Conservation (phyloP, 1,140 invertebrate genomes). For the Pollicipes pollicipes region DNA sequence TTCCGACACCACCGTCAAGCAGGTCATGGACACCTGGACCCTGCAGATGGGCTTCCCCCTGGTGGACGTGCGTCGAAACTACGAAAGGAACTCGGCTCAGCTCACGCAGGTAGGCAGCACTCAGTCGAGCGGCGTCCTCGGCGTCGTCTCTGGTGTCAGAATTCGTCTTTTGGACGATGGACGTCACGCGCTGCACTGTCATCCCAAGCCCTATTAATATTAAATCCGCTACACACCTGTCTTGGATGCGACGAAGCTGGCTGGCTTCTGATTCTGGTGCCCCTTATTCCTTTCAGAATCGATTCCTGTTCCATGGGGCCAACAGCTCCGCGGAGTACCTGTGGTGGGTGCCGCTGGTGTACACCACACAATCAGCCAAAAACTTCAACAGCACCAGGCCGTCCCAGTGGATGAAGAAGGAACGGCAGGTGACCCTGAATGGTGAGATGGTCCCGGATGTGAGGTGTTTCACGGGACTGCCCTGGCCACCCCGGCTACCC, state of each 20-base stretch:
- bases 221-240: no score
- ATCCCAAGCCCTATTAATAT: no score
- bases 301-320: slow-evolving; percentile 12
- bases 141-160: no score
- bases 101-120: slow-evolving; percentile 45
- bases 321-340: slow-evolving; percentile 10
- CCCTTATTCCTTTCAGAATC: slow-evolving; percentile 11
- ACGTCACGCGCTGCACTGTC: no score
- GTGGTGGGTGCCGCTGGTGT: slow-evolving; percentile 18
- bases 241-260: no score
- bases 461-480: no score
- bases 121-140: no score
- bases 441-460: no score
- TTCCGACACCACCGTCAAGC: slow-evolving; percentile 40
- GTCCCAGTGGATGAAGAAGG: slow-evolving; percentile 15
- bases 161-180: no score
- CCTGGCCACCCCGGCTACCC: no score
- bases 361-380: slow-evolving; percentile 12
- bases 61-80: slow-evolving; percentile 38
- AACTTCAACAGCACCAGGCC: slow-evolving; percentile 16
- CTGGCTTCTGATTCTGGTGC: no score
- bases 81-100: slow-evolving; percentile 39
- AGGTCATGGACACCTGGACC: slow-evolving; percentile 41
- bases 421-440: slow-evolving; percentile 13
- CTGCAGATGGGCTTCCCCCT: slow-evolving; percentile 35